Evolutionary conservation across 1,140 invertebrate genomes (phyloP), one percentile per base, ranked within the genome.

Genomic region (Trachymyrmex cornetzi): DNA sequence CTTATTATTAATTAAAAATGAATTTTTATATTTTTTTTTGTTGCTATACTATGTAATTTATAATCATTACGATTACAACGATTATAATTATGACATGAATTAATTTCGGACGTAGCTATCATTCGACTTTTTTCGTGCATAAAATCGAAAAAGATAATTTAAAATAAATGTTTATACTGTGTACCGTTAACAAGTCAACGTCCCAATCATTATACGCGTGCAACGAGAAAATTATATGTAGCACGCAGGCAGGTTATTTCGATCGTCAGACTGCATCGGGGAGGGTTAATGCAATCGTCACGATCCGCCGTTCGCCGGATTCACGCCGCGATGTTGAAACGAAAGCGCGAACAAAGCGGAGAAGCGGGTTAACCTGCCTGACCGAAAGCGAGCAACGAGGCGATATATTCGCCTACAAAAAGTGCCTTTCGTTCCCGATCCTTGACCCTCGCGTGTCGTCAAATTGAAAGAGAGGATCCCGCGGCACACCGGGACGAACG

Each of bases 391-490:
- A 74, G 67, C 80, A 59, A 85, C 57, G 81, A 67, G 77, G 64
- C 77, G 77, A 59, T 81, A 79, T 44, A 50, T 80, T 81, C 53
- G 85, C 24, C 38, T 59, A 71, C 55, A 90, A 81, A 69, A 48
- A 55, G 61, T 61, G 55, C 34, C 86, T 87, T 66, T 85, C 84
- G 87, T 88, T 48, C 53, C 80, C 88, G 89, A 90, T 90, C 86
- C 81, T 85, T 80, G 89, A 90, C 89, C 89, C 79, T 77, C 86
- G 79, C 79, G 86, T 90, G 81, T 90, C 79, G 79, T 55, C 85
- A 55, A 72, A 77, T 80, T 64, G 75, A 69, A 82, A 63, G 66
- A 71, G 66, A 87, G 48, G 67, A 69, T 77, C 48, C 53, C 44
- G 57, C 59, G 75, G 24, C 27, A 66, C 14, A 22, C 71, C 77